Evolutionary conservation across 2,113 vertebrate species (phyloP), one percentile per base, ranked within the genome.

Genomic region (Acrocephalus kingi): DNA sequence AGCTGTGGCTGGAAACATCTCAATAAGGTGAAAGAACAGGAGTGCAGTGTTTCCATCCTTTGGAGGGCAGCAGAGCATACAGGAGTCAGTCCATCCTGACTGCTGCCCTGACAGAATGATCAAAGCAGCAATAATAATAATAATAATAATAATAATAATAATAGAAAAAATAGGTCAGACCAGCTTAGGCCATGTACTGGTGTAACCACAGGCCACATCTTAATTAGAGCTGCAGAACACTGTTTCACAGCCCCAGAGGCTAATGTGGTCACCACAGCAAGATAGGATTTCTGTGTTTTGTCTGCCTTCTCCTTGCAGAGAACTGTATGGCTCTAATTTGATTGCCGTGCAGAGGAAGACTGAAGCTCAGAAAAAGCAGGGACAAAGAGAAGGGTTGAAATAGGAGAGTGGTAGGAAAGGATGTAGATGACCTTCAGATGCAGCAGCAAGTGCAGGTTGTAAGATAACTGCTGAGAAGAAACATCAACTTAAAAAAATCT

Each of bases 211-310:
- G 84, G 67, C 62, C 87, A 37, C 9, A 5, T 78, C 52, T 54
- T 87, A 71, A 94, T 94, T 87, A 88, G 66, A 85, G 55, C 33
- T 88, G 82, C 71, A 87, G 71, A 93, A 85, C 63, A 58, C 37
- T 58, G 33, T 61, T 89, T 33, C 10, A n/a, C 23, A 79, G 81
- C 46, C 78, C 69, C 71, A 67, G 67, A 87, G 84, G 71, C 51
- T 66, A 73, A 83, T 12, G 4, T 20, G 43, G 25, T 92, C 39
- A 94, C 68, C 69, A 72, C 46, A 87, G 87, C 63, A 85, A 51
- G 66, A 25, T 21, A 17, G 27, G 39, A n/a, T 43, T 77, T 89
- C 72, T 89, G 85, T 51, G 80, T 77, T 94, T 79, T 84, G 24
- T 64, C 77, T 84, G 80, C 43, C 56, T 88, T 67, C 30, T 68